Evolutionary conservation across 2,888 invertebrate genomes (phyloP), one percentile per base, ranked within the genome.

Genomic region (Epirrita christyi): DNA sequence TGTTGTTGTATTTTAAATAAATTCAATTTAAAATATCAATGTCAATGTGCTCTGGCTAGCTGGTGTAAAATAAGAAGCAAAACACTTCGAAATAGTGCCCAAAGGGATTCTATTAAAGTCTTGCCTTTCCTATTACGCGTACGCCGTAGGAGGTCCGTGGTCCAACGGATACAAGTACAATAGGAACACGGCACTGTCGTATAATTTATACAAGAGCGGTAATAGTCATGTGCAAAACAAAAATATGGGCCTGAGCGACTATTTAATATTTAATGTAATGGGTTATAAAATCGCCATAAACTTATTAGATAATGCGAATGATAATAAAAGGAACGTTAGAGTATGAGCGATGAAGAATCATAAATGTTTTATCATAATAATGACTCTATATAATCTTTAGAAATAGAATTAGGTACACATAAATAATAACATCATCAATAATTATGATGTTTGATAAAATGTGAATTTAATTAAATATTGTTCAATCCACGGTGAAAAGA

Each of bases 31-130:
- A 21, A 21, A 21, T n/a, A n/a, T n/a, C n/a, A n/a, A n/a, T n/a
- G n/a, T n/a, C n/a, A n/a, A n/a, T n/a, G 21, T 21, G 21, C 21
- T 4, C 4, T 21, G 21, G 21, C 21, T 21, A 4, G 14, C n/a
- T 28, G 1, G 38, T 9, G 45, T 14, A 53, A 40, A 54, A 48
- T 54, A 55, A 36, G 55, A 13, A 43, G 48, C 27, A 7, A 34
- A 55, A 15, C 55, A 45, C 44, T 44, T 53, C 8, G 37, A 38
- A 51, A 47, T 37, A 43, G 15, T 36, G 49, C 52, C 59, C 53
- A 66, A 64, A 64, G 66, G 60, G 61, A 67, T 65, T 49, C 64
- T 54, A 70, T 65, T 68, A 64, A 65, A 68, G 66, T 64, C 66
- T 67, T 49, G 45, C 61, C 59, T 60, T 64, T 66, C 48, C 63